A percentile compares a stretch with the other conserved stretches of the same genome.
phyloP scores from a whole-genome alignment of 2,113 vertebrate genomes.

The Cyphomyrus discorhynchus region DNA sequence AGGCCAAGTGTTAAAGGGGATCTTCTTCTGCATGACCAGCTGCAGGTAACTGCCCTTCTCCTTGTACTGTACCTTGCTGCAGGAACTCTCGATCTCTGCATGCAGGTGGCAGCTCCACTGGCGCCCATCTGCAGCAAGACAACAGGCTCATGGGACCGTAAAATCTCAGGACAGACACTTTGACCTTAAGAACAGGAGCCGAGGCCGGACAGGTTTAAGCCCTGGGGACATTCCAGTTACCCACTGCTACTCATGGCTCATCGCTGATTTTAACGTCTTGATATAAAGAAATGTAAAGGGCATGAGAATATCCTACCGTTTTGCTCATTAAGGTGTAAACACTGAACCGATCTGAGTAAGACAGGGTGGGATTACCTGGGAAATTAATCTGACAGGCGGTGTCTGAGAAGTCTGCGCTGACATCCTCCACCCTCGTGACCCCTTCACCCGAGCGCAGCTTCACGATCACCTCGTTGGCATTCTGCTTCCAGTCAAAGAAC shows the following conservation, averaged over 20 bases:
- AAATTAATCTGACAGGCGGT: constrained; percentile 75
- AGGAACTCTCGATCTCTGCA: constrained; percentile 88
- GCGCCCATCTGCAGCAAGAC: constrained; percentile 68
- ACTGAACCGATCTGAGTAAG: not conserved
- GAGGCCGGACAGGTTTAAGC: not conserved
- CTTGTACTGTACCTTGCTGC: constrained; percentile 78
- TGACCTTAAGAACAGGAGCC: not conserved
- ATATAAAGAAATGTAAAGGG: not conserved
- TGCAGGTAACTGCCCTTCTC: constrained; percentile 82
- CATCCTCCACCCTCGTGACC: constrained; percentile 68
- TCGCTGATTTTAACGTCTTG: not conserved
- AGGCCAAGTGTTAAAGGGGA: constrained; percentile 86
- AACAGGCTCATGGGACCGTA: not conserved
- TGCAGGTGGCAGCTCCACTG: constrained; percentile 87
- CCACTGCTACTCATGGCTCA: not conserved
- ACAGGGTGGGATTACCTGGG: constrained; percentile 64
- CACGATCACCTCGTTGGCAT: constrained; percentile 80
- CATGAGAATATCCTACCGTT: not conserved
- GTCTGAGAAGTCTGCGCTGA: constrained; percentile 75
- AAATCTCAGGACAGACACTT: not conserved
- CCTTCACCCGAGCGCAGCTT: constrained; percentile 73
- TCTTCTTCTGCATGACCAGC: constrained; percentile 86
- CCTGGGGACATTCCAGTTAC: not conserved
- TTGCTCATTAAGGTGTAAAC: not conserved
- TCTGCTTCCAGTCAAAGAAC: constrained; percentile 93